Percentiles rank a stretch among this genome's conserved stretches.
Conservation (phyloP, 1,140 invertebrate genomes). For the Zaprionus taronus region DNA sequence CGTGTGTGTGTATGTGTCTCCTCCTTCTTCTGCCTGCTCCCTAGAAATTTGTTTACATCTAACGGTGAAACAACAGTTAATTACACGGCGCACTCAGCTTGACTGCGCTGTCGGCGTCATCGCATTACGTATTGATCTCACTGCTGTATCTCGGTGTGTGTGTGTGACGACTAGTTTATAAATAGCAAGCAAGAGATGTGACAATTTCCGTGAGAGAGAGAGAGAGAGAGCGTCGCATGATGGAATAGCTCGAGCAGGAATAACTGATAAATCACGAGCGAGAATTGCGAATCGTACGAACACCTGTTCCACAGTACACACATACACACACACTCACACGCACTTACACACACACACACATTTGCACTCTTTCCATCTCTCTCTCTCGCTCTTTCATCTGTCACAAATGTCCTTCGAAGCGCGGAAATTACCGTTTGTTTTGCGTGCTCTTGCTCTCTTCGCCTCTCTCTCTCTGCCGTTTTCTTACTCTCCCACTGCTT, state of each 20-base stretch:
- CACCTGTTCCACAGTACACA: conserved; percentile 20
- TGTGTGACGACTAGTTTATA: conserved; percentile 54
- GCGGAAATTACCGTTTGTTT: conserved; percentile 29
- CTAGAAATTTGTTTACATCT: conserved; percentile 43
- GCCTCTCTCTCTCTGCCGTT: neutral
- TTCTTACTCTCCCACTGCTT: neutral
- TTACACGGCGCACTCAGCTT: conserved; percentile 24
- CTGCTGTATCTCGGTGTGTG: neutral
- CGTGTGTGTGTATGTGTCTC: conserved; percentile 1
- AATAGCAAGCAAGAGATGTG: conserved; percentile 58
- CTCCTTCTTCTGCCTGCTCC: neutral
- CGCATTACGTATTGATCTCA: conserved; percentile 58
- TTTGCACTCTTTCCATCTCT: neutral
- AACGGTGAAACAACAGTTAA: conserved; percentile 33
- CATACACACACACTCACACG: neutral
- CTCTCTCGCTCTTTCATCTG: neutral
- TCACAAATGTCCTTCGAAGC: conserved; percentile 31
- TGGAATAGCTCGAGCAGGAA: conserved; percentile 33
- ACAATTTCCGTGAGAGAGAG: conserved; percentile 32
- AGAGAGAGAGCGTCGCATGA: conserved; percentile 24
- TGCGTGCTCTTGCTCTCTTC: neutral
- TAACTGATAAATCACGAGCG: conserved; percentile 45
- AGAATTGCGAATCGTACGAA: conserved; percentile 2
- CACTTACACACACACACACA: neutral
- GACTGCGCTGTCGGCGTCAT: conserved; percentile 32